phyloP scores from a whole-genome alignment of 2,113 vertebrate species.

The Psilopogon haemacephalus region DNA sequence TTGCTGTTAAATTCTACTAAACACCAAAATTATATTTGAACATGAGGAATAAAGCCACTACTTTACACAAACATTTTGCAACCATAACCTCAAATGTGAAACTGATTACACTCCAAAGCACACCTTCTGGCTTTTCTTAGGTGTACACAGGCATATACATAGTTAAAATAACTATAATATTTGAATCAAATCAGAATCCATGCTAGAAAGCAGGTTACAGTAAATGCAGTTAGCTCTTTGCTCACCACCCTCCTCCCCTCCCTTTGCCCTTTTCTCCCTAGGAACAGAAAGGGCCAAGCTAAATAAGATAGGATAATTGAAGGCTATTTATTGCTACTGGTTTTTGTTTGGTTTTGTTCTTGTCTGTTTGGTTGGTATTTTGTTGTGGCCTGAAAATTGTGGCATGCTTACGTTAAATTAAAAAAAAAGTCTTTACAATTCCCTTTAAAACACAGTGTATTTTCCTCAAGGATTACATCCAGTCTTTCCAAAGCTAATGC shows the following conservation, averaged over 20 bases:
- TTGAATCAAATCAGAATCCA: background rate
- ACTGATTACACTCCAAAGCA: background rate
- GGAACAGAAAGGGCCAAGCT: background rate
- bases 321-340: background rate
- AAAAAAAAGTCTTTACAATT: background rate
- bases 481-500: background rate
- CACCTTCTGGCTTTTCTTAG: background rate
- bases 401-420: background rate
- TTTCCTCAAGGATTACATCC: background rate
- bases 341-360: background rate
- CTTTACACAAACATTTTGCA: background rate
- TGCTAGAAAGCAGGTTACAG: background rate
- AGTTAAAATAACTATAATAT: background rate
- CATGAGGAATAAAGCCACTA: background rate
- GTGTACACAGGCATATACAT: background rate
- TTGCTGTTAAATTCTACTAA: background rate
- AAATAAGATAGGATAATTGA: background rate
- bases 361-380: background rate
- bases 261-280: background rate
- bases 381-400: background rate
- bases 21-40: background rate
- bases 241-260: fast-evolving
- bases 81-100: background rate
- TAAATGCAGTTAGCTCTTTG: background rate
- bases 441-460: background rate